These are phyloP conservation scores for Paramormyrops kingsleyae DNA, from an alignment of 2,113 vertebrate species.

Conservation along the genomic window DNA sequence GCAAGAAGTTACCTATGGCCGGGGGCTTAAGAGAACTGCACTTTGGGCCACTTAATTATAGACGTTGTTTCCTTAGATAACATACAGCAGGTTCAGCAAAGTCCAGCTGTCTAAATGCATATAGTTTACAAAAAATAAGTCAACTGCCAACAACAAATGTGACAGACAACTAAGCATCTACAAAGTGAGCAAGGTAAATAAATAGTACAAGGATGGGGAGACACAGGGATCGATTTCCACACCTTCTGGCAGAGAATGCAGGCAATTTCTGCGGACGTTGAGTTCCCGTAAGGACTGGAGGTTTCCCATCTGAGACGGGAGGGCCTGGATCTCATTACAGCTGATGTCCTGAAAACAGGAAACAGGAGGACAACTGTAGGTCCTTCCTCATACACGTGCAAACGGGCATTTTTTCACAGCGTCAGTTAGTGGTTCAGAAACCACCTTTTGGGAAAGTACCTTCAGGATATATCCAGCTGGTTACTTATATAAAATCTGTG, in stretches of 20 bases:
- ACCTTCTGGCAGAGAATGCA: conserved; percentile 91
- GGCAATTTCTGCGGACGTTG: conserved; percentile 93
- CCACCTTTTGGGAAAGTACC: neutral
- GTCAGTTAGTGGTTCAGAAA: neutral
- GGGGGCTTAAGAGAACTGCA: neutral
- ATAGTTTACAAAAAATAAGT: neutral
- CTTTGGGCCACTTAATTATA: neutral
- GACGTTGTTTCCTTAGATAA: neutral
- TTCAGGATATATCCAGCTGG: neutral
- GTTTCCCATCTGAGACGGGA: conserved; percentile 90
- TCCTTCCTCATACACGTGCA: conserved; percentile 15
- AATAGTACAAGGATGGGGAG: neutral
- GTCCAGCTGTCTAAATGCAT: neutral
- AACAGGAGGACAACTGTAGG: neutral
- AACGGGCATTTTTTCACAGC: neutral
- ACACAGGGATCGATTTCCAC: conserved; percentile 33
- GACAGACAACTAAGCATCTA: neutral
- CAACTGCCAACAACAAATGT: neutral
- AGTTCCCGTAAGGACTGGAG: conserved; percentile 87
- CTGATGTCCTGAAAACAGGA: conserved; percentile 79
- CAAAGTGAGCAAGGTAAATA: neutral
- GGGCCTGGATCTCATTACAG: conserved; percentile 94
- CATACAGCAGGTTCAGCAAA: neutral
- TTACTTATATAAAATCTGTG: neutral
- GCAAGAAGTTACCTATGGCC: neutral